Evolutionary conservation across 2,797 vertebrate genomes (phyloP), one percentile per base, ranked within the genome.

Genomic region (Acipenser ruthenus): DNA sequence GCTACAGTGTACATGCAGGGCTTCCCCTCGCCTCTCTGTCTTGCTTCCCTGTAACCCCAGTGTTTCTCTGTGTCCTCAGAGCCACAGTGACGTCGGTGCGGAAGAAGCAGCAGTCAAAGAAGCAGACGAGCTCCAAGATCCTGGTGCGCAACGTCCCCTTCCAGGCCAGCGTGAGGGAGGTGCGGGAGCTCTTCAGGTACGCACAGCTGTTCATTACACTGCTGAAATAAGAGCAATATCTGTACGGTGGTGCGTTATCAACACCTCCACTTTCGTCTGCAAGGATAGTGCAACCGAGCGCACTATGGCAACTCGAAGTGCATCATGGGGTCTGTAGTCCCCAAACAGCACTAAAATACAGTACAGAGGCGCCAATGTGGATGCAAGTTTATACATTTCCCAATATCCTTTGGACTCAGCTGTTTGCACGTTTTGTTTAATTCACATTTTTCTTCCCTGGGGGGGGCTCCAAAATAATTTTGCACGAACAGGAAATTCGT

Each of bases 101-200:
- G 12, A 96, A 90, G 77, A 96, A 93, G 58, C 96, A 99, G 71
- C 74, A 8, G 0, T 49, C 82, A 65, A 92, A 87, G 78, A 98
- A 95, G 75, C 96, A 97, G 81, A 93, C 72, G 0, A 91, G 88
- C 2, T 94, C 95, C 10, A 99, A 99, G 84, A 97, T 99, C 80
- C 87, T 99, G 58, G 96, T 98, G 55, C 87, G 95, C 55, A 99
- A 99, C 71, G 87, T 99, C 69, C 95, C 97, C 0, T 99, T 99
- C 90, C 96, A 99, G 75, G 94, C 96, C 18, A 84, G 87, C 0
- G 83, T 84, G 72, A 86, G 74, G 64, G 97, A 99, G 81, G 84
- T 99, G 70, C 80, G 90, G 11, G 97, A 99, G 58, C 95, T 99
- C 49, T 99, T 99, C 88, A 94, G 95, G 97, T 99, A 80, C 72